Percentiles rank a stretch among this genome's conserved stretches.
Evolutionary conservation across 2,113 vertebrate genomes (phyloP).

Genomic region (Hystrix brachyura): DNA sequence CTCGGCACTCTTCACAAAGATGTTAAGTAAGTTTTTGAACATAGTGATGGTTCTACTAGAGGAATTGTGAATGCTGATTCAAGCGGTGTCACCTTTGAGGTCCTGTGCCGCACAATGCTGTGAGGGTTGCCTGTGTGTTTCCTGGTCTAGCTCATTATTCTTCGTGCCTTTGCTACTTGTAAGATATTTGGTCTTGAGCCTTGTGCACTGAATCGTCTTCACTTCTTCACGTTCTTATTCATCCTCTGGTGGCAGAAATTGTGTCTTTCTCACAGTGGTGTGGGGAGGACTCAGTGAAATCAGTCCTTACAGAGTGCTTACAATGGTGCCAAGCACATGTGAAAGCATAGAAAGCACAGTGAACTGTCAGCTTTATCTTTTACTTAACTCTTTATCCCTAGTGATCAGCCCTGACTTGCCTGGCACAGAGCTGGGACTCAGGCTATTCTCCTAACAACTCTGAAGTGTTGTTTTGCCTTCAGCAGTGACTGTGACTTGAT

Average conservation of each 20-base stretch:
- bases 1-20: background rate
- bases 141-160: background rate
- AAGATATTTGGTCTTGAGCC: background rate
- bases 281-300: background rate
- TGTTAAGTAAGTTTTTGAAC: background rate
- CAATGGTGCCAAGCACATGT: background rate
- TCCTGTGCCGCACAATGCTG: rapidly evolving
- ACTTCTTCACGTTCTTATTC: background rate
- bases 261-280: background rate
- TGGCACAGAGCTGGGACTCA: no score
- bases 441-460: background rate
- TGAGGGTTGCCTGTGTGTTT: background rate
- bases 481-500: background rate
- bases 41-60: background rate
- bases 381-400: background rate
- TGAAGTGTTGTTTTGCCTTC: background rate
- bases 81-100: background rate
- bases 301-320: background rate
- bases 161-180: background rate
- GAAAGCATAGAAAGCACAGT: background rate
- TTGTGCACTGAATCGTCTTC: background rate
- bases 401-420: background rate
- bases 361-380: background rate
- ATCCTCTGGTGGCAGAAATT: no score
- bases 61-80: background rate